A percentile compares a stretch with the other conserved stretches of the same genome.
Conservation (phyloP, 1,140 invertebrate species). For the Panulirus ornatus region DNA sequence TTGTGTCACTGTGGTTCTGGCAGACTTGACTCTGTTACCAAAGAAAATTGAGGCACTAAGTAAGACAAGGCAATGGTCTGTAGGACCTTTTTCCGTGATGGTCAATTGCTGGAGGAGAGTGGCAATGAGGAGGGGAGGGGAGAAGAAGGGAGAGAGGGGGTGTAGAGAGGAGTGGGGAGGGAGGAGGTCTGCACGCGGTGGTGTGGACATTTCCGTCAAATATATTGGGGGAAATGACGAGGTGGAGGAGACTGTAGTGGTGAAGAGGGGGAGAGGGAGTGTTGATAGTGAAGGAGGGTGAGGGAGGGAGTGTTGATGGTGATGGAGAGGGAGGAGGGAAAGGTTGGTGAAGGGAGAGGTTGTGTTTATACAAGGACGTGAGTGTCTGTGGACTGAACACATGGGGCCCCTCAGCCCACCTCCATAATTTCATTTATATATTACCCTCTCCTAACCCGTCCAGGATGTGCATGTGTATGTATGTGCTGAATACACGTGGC, state of each 20-base stretch:
- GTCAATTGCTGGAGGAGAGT: not conserved
- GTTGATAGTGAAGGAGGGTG: not conserved
- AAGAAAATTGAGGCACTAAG: conserved; percentile 4
- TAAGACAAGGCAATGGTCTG: not conserved
- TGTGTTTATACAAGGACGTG: too few species aligned
- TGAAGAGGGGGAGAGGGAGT: not conserved
- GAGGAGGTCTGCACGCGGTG: not conserved
- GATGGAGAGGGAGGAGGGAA: too few species aligned
- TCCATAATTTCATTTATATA: too few species aligned
- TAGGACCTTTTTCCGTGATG: not conserved
- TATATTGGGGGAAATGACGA: not conserved
- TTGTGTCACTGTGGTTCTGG: not conserved
- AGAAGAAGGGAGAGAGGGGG: not conserved
- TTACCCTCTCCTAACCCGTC: too few species aligned
- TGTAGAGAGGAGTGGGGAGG: not conserved
- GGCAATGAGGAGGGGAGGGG: not conserved
- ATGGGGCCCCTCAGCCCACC: too few species aligned
- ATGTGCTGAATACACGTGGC: too few species aligned
- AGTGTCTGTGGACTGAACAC: too few species aligned
- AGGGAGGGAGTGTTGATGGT: not conserved
- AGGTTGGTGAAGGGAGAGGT: too few species aligned
- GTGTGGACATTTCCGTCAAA: conserved; percentile 2
- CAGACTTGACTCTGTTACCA: not conserved
- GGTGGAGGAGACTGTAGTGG: not conserved
- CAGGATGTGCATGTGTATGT: too few species aligned